Conservation (phyloP, 2,888 invertebrate species). For the Agriopis aurantiaria region DNA sequence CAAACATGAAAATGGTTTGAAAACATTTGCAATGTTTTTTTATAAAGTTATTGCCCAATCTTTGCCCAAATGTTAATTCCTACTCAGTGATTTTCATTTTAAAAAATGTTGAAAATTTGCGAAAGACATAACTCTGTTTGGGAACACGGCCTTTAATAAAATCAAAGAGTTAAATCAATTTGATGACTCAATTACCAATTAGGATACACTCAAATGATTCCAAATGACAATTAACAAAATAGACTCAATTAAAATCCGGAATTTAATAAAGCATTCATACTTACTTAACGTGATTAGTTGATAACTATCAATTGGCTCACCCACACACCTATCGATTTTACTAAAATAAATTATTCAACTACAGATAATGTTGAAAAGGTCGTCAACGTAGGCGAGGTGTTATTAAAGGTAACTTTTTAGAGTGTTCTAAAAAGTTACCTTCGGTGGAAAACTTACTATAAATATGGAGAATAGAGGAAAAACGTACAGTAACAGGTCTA, state of each 20-base stretch:
- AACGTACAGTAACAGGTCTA: neutral
- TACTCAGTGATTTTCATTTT: too few relatives aligned
- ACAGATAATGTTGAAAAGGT: conserved; percentile 7
- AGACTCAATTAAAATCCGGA: conserved; percentile 12
- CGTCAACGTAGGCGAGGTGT: conserved; percentile 1
- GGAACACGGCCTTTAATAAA: too few relatives aligned
- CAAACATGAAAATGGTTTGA: too few relatives aligned
- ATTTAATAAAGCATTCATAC: conserved; percentile 13
- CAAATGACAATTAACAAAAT: conserved; percentile 21
- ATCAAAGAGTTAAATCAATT: conserved; percentile 4
- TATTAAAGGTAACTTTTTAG: conserved; percentile 2
- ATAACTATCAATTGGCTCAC: conserved; percentile 15
- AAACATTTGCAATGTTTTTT: too few relatives aligned
- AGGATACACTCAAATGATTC: neutral
- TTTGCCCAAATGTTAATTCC: too few relatives aligned
- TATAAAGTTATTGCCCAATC: too few relatives aligned
- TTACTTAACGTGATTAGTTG: conserved; percentile 11
- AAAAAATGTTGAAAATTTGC: too few relatives aligned
- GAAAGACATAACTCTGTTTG: too few relatives aligned
- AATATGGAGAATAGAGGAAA: neutral
- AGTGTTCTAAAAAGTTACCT: conserved; percentile 13
- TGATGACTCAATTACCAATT: conserved; percentile 15
- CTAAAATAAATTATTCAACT: conserved; percentile 16
- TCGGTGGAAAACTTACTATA: neutral
- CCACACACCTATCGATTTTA: conserved; percentile 17